Evolutionary conservation across 2,113 vertebrate species (phyloP).

Genomic region (Phaethon lepturus): DNA sequence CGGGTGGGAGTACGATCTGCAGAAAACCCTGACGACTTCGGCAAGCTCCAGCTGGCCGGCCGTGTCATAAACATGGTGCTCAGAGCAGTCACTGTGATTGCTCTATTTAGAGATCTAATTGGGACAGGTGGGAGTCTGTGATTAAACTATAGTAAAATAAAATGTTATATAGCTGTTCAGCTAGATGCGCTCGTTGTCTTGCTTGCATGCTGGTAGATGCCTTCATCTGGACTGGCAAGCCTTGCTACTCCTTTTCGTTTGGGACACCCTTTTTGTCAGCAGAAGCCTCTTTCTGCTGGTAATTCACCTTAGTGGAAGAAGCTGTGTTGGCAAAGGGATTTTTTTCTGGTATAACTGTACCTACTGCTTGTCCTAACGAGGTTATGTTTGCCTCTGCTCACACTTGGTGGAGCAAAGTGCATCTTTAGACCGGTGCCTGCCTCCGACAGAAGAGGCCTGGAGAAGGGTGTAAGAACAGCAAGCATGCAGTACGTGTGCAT

Average conservation of each 20-base stretch:
- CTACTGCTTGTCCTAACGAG: rapidly evolving
- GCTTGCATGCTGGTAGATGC: rapidly evolving
- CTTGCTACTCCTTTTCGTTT: rapidly evolving
- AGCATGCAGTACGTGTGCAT: rapidly evolving
- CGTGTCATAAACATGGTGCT: rapidly evolving
- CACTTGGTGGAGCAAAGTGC: background rate
- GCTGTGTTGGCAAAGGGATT: background rate
- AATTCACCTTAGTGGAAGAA: rapidly evolving
- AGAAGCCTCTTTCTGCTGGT: background rate
- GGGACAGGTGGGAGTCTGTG: background rate
- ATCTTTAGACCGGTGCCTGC: too few species aligned
- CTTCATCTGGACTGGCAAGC: rapidly evolving
- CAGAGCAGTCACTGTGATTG: rapidly evolving
- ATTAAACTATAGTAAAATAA: rapidly evolving
- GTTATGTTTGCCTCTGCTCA: rapidly evolving
- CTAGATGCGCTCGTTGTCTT: rapidly evolving
- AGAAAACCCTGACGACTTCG: background rate
- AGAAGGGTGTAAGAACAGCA: background rate
- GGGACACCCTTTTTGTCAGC: background rate
- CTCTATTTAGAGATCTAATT: rapidly evolving
- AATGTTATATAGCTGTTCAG: rapidly evolving
- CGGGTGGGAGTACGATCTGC: background rate
- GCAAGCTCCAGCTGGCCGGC: background rate
- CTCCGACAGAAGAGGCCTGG: background rate
- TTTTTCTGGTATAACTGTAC: background rate